Base-by-base conservation (phyloP, 2,797 vertebrate genomes). In the Strix occidentalis region DNA sequence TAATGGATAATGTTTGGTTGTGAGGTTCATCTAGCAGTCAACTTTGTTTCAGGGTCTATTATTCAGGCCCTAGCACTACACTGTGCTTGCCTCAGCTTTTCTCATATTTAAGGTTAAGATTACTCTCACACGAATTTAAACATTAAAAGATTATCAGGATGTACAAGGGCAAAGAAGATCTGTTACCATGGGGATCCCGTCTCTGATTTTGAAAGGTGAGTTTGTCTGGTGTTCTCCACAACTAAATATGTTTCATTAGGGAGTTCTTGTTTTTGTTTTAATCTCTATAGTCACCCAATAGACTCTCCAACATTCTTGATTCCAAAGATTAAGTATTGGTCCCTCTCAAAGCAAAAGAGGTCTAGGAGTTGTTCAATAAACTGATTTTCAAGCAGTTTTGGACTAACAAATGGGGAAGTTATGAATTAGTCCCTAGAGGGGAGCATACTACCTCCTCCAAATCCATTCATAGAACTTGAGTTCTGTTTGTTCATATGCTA, bases 271-370 rank as follows among this genome's bases (percentile, higher is more conserved):
- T 11, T 25, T 23, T 66, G 63, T 53, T 64, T 5, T 5, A 43
- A 56, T 35, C 2, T 56, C 15, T 48, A 1, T 14, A 29, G 3
- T 56, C 39, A 64, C 5, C 2, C 13, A 58, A 37, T 1, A 2
- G 13, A 64, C 3, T 9, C 5, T 26, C 33, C 21, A 81, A 61
- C 8, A 57, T 28, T 74, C 46, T 74, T 87, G 10, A 35, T 11
- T 56, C 11, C 2, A 24, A 18, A 39, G 19, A 48, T 25, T 46
- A 33, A 11, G 2, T 53, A 45, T 11, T 54, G 19, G 39, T 12
- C 10, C 25, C 6, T 77, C 37, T 69, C n/a, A 76, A 80, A 77
- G 10, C 23, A 68, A 56, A 15, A 60, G 56, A 51, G 4, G 0
- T 64, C 25, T 68, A 56, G 6, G 16, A 91, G 17, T 8, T 57